These are phyloP conservation scores for Calephelis nemesis DNA, from an alignment of 1,140 invertebrate species.

Conservation along the genomic window DNA sequence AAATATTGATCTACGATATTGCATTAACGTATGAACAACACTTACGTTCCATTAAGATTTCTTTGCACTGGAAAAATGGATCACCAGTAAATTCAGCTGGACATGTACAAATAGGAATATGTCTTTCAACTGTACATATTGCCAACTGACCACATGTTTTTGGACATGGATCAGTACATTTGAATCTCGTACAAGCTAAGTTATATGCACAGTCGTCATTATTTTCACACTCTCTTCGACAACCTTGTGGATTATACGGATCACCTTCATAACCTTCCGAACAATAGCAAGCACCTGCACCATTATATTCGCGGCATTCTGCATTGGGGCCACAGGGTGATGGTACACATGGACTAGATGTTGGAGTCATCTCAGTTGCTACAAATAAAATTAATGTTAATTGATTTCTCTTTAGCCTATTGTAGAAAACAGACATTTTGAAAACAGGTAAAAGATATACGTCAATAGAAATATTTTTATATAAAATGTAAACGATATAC, in stretches of 20 bases:
- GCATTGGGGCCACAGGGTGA: conserved; percentile 86
- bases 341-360: conserved; percentile 82
- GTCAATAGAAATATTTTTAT: no score
- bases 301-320: conserved; percentile 83
- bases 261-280: conserved; percentile 85
- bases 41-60: conserved; percentile 79
- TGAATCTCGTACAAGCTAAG: conserved; percentile 86
- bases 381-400: conserved; percentile 33
- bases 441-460: no score
- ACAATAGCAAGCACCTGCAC: conserved; percentile 85
- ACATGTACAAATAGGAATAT: conserved; percentile 88
- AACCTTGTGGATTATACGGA: conserved; percentile 83
- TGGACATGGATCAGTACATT: conserved; percentile 88
- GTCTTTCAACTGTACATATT: conserved; percentile 85
- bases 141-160: conserved; percentile 87
- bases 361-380: conserved; percentile 72
- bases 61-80: conserved; percentile 88
- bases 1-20: not conserved
- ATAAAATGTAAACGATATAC: no score
- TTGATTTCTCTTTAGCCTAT: not conserved
- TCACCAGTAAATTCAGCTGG: conserved; percentile 87
- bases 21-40: conserved; percentile 27
- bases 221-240: conserved; percentile 87
- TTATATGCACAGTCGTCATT: conserved; percentile 86
- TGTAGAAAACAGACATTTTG: no score